phyloP scores from a whole-genome alignment of 1,140 invertebrate species.

The Forficula auricularia region DNA sequence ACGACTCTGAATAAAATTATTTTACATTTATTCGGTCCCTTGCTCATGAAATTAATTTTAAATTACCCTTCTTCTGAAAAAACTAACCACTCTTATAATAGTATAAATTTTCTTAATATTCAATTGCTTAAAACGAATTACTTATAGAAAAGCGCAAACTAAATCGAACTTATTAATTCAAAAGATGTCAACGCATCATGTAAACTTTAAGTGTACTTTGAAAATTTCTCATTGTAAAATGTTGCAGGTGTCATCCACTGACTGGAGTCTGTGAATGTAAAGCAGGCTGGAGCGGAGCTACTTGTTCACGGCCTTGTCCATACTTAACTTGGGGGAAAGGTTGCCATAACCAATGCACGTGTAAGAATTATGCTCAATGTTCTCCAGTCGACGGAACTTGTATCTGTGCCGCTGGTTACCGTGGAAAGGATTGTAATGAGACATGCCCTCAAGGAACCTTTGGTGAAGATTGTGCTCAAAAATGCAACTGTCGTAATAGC shows the following conservation, averaged over 20 bases:
- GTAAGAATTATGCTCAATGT: conserved; percentile 77
- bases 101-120: no score
- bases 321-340: conserved; percentile 63
- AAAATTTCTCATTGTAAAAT: no score
- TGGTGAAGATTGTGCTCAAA: conserved; percentile 61
- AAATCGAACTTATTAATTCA: no score
- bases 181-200: no score
- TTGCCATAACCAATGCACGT: conserved; percentile 60
- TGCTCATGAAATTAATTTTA: no score
- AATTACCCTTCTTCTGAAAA: no score
- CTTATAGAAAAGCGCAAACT: no score
- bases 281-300: conserved; percentile 69
- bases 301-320: conserved; percentile 62
- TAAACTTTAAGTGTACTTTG: no score
- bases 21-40: no score
- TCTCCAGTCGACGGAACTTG: conserved; percentile 69
- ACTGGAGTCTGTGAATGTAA: conserved; percentile 76
- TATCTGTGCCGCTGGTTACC: conserved; percentile 55
- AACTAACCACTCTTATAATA: no score
- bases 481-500: conserved; percentile 66
- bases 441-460: conserved; percentile 51
- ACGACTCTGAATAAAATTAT: no score
- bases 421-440: conserved; percentile 51
- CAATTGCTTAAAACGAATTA: no score
- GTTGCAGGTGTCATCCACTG: conserved; percentile 61